Evolutionary conservation across 2,888 invertebrate genomes (phyloP), one percentile per base, ranked within the genome.

Genomic region (Drosophila anomalata): DNA sequence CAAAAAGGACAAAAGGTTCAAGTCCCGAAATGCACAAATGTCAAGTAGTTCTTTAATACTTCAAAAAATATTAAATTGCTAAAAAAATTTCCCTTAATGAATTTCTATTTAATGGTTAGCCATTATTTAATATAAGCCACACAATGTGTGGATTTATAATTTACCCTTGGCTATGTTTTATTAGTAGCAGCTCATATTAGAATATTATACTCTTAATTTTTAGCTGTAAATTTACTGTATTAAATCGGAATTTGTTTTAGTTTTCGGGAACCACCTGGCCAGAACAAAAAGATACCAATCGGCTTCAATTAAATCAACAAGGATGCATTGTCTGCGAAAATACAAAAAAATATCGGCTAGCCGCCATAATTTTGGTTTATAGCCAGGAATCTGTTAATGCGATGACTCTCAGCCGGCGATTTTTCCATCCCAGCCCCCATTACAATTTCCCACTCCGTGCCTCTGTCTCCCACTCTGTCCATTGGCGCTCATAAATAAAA

Each of bases 301-400:
- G 61, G 70, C 75, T 82, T 82, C 86, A 85, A 82, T 83, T 85
- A 77, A 79, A 82, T 85, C 86, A 85, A 85, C 79, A 82, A 76
- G 80, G 67, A 61, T 53, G 72, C 52, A 73, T 39, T 57, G 71
- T 36, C 36, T 36, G 36, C 36, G 14, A 36, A n/a, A 36, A n/a
- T 73, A 83, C 78, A 83, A 75, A 88, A 83, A 82, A 77, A 69
- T 75, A 74, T 78, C 73, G 68, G 70, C 51, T 52, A 52, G 48
- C 33, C 48, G 69, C 70, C 73, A 66, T 80, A 83, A 83, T 85
- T 83, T 84, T 78, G 73, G 78, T 77, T 88, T 87, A 88, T 86
- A 65, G 84, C 66, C 76, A 66, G 59, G 75, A 76, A 83, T 73
- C 87, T 87, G 88, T 88, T 85, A 88, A 85, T 85, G 88, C 76